Conservation (phyloP, 1,140 invertebrate genomes). For the Aphis gossypii region DNA sequence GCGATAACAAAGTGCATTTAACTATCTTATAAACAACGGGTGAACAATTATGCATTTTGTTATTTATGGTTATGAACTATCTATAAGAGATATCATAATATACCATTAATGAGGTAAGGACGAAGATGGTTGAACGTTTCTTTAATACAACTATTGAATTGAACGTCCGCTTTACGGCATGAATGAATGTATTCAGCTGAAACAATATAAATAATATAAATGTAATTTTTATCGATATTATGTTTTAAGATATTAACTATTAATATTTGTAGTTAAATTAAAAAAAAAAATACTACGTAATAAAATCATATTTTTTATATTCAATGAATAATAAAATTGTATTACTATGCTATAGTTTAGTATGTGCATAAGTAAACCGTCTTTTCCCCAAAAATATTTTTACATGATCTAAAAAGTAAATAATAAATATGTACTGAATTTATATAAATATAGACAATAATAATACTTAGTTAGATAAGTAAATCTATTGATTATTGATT, state of each 20-base stretch:
- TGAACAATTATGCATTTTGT: neutral
- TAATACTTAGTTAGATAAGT: neutral
- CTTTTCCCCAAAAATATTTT: neutral
- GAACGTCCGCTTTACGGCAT: conserved; percentile 72
- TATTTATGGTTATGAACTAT: neutral
- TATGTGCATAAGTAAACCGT: neutral
- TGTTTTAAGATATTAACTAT: neutral
- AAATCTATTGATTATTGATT: neutral
- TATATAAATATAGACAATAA: neutral
- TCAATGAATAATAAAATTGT: neutral
- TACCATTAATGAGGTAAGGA: conserved; percentile 72
- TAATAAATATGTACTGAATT: neutral
- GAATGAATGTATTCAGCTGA: conserved; percentile 78
- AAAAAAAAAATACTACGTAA: neutral
- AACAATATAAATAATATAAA: conserved; percentile 63
- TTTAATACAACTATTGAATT: conserved; percentile 73
- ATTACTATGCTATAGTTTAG: neutral
- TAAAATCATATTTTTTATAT: neutral
- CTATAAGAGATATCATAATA: conserved; percentile 49
- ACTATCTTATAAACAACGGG: neutral
- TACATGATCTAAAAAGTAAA: neutral
- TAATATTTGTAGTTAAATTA: neutral
- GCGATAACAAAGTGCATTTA: neutral
- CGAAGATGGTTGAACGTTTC: conserved; percentile 75
- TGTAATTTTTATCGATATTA: too few species aligned